These are phyloP conservation scores for Helicoverpa assulta DNA, from an alignment of 2,888 invertebrate species.

Conservation along the genomic window DNA sequence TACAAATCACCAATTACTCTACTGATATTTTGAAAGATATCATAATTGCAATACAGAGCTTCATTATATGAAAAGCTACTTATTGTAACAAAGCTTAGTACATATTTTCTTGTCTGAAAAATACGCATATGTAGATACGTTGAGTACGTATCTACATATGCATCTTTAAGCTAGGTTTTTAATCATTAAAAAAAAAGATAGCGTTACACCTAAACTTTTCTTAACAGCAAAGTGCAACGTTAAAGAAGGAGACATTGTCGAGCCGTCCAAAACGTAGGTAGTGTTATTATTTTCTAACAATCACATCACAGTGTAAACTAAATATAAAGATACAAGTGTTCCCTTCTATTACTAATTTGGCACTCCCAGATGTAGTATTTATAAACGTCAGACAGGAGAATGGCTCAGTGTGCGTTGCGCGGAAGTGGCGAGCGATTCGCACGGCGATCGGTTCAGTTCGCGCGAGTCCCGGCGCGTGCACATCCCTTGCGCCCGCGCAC, in stretches of 20 bases:
- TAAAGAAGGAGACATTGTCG: neutral
- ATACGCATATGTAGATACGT: no score
- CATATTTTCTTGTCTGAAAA: no score
- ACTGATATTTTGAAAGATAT: no score
- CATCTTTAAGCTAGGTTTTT: no score
- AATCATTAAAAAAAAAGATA: no score
- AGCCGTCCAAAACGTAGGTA: neutral
- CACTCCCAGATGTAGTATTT: constrained; percentile 80
- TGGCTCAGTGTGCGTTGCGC: constrained; percentile 80
- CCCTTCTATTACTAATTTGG: constrained; percentile 77
- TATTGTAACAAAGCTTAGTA: no score
- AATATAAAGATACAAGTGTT: constrained; percentile 69
- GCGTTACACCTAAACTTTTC: no score
- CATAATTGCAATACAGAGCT: no score
- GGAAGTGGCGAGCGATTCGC: constrained; percentile 71
- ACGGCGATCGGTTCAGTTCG: constrained; percentile 62
- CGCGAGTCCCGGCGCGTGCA: constrained; percentile 65
- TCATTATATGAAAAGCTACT: no score
- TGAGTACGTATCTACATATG: no score
- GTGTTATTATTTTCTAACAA: constrained; percentile 7
- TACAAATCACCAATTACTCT: no score
- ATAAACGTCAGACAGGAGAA: constrained; percentile 80
- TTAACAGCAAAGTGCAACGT: neutral
- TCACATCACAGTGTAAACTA: constrained; percentile 54
- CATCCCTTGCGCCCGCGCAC: constrained; percentile 49